Evolutionary conservation across 2,888 invertebrate species (phyloP), one percentile per base, ranked within the genome.

Genomic region (Epirrhoe tristata): DNA sequence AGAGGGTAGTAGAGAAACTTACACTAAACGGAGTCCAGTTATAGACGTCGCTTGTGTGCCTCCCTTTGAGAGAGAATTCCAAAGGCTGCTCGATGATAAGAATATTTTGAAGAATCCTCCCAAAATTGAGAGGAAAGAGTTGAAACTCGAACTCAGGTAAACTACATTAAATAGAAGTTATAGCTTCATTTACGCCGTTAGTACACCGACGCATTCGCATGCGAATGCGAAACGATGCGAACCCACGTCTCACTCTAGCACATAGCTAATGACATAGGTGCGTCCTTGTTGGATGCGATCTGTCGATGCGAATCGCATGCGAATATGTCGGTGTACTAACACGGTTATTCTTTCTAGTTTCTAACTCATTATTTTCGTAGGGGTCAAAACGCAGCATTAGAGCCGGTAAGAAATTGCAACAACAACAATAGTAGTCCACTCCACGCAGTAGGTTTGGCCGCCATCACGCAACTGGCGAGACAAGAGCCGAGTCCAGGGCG

Each of bases 1-100:
- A 54, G 93, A 92, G 56, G 81, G 82, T n/a, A 81, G 81, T n/a
- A 85, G 90, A 62, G 94, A 94, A 71, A 86, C 86, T 48, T 93
- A 90, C 74, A 85, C 87, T 0, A 93, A 93, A 72, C 84, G 93
- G 32, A 93, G 93, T 78, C 94, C 94, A 0, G 64, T 68, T 34
- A 86, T 90, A 1, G 94, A 94, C 74, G 91, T 93, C 54, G 93
- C 92, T 17, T 93, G 93, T 75, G 92, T 94, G 67, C 95, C 95
- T 61, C 96, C 97, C 24, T 97, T 97, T 83, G 97, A 97, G 90
- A 94, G 96, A 80, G 97, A 97, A 86, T 96, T 97, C 76, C 96
- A 97, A 86, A 95, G 96, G 85, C 94, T 97, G 76, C 93, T 97
- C 72, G 96, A 96, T 78, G 96, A 96, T 81, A 96, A 96, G 83